Percentiles rank a stretch among this genome's conserved stretches.
Evolutionary conservation across 2,888 invertebrate genomes (phyloP).

Genomic region (Pseudanteris insignis): DNA sequence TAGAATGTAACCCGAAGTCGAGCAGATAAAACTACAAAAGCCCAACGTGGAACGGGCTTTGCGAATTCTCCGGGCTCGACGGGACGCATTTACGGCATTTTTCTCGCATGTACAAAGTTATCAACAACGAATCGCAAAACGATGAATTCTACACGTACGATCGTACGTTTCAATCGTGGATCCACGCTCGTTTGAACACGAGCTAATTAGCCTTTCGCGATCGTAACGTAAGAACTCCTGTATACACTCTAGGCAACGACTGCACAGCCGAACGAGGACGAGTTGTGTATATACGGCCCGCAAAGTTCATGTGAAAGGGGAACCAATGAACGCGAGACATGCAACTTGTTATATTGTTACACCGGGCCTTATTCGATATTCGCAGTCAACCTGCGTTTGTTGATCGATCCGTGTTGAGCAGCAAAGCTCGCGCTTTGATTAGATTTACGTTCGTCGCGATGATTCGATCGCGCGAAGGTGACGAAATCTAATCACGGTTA

Average conservation of each 20-base stretch:
- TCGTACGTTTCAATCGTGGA: slow-evolving; percentile 47
- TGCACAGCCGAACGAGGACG: slow-evolving; percentile 54
- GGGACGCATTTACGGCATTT: slow-evolving; percentile 35
- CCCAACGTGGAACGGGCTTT: slow-evolving; percentile 18
- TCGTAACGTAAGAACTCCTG: slow-evolving; percentile 46
- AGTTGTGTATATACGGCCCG: slow-evolving; percentile 50
- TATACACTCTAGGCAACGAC: slow-evolving; percentile 43
- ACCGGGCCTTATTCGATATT: slow-evolving; percentile 34
- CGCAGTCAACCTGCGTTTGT: slow-evolving; percentile 22
- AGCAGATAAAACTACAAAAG: no score
- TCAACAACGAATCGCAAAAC: slow-evolving; percentile 45
- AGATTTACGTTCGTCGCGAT: slow-evolving; percentile 7
- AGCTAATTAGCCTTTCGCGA: slow-evolving; percentile 55
- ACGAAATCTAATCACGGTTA: slow-evolving; percentile 21
- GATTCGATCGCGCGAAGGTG: no score
- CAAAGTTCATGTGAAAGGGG: slow-evolving; percentile 62
- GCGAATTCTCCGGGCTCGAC: slow-evolving; percentile 26
- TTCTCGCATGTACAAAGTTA: slow-evolving; percentile 45
- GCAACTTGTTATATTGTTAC: slow-evolving; percentile 47
- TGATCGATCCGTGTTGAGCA: slow-evolving; percentile 24
- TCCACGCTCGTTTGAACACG: slow-evolving; percentile 46
- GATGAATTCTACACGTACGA: slow-evolving; percentile 46
- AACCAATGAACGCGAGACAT: slow-evolving; percentile 55
- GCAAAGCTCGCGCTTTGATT: slow-evolving; percentile 12
- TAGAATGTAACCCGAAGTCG: no score